A percentile compares a stretch with the other conserved stretches of the same genome.
Conservation (phyloP, 2,888 invertebrate genomes). For the Lithophane semibrunnea region DNA sequence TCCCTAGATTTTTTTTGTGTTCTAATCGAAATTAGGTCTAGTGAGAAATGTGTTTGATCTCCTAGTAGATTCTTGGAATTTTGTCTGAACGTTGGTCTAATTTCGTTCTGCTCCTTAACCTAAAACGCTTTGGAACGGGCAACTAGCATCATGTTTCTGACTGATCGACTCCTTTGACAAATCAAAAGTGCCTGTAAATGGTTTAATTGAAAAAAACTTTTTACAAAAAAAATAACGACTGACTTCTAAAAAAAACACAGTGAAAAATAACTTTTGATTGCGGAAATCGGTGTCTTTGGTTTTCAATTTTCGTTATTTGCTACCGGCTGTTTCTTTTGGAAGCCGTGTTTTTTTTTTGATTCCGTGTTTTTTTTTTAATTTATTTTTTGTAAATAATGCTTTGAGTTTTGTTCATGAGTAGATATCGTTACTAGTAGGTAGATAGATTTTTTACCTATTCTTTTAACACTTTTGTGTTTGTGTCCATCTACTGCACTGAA, state of each 20-base stretch:
- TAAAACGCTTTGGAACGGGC: too few species aligned
- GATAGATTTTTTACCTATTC: not conserved
- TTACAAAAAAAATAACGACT: too few species aligned
- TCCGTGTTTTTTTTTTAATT: too few species aligned
- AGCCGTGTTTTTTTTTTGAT: too few species aligned
- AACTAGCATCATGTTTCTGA: not conserved
- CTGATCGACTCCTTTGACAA: too few species aligned
- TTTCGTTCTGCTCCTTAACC: not conserved
- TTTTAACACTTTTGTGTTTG: not conserved
- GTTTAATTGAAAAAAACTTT: not conserved
- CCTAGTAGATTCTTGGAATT: not conserved
- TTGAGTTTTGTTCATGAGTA: too few species aligned
- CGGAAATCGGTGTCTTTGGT: too few species aligned
- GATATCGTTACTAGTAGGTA: not conserved
- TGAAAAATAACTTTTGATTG: too few species aligned
- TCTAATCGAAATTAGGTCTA: not conserved
- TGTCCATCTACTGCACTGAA: not conserved
- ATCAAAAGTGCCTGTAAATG: not conserved
- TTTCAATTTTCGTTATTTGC: too few species aligned
- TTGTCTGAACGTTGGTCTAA: not conserved
- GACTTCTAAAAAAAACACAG: too few species aligned
- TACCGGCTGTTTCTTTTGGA: too few species aligned
- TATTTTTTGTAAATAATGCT: too few species aligned
- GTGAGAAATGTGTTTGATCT: not conserved
- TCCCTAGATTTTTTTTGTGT: not conserved